phyloP scores from a whole-genome alignment of 64 coral and sea anemone genomes.

The Porites australiensis region DNA sequence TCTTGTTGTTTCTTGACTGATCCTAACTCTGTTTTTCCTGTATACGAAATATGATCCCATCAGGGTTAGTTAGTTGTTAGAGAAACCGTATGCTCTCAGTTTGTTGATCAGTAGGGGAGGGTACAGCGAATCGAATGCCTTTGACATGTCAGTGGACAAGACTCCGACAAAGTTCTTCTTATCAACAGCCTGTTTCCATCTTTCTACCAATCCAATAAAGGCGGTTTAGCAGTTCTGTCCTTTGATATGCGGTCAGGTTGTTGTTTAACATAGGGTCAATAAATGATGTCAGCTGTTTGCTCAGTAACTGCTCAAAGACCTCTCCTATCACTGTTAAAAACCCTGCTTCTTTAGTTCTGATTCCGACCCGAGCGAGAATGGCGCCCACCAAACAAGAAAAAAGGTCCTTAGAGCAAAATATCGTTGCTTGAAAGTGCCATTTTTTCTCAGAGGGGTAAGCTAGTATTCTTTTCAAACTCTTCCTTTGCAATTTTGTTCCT shows the following conservation, averaged over 20 bases:
- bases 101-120: not conserved
- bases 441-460: too few species aligned
- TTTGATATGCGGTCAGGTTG: not conserved
- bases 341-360: too few species aligned
- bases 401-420: too few species aligned
- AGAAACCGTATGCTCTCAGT: not conserved
- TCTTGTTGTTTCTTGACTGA: not conserved
- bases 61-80: not conserved
- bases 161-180: not conserved
- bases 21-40: not conserved
- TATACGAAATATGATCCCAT: not conserved
- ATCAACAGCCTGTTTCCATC: constrained; percentile 8
- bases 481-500: too few species aligned
- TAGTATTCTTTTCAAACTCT: too few species aligned
- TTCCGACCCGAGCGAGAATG: too few species aligned
- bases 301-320: too few species aligned
- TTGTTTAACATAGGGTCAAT: not conserved
- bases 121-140: not conserved
- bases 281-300: constrained; percentile 1
- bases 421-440: too few species aligned
- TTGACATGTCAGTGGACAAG: not conserved
- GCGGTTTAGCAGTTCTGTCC: too few species aligned
- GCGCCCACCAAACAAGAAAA: too few species aligned
- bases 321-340: not conserved
- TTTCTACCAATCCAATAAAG: not conserved